A percentile compares a stretch with the other conserved stretches of the same genome.
Conservation (phyloP, 2,113 vertebrate species). For the Cyprinodon brontotheroides region DNA sequence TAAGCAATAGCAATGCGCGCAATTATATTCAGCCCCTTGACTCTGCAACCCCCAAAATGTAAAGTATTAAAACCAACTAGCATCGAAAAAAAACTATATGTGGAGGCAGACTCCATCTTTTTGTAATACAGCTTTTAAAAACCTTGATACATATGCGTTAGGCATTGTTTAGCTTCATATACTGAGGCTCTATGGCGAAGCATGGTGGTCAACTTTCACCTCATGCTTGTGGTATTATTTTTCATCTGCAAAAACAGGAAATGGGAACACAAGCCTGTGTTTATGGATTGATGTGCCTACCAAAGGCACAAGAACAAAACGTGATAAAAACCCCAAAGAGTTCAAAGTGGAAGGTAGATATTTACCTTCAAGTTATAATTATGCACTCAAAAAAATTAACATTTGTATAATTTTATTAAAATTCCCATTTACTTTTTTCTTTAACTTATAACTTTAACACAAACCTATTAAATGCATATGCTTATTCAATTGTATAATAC, state of each 20-base stretch:
- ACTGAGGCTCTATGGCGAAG: neutral
- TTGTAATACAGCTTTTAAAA: neutral
- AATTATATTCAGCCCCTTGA: neutral
- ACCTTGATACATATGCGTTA: no score
- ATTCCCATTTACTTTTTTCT: no score
- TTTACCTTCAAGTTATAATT: neutral
- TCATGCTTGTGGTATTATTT: neutral
- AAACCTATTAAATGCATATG: no score
- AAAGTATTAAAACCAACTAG: neutral
- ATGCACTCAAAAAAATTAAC: no score
- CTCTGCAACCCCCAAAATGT: neutral
- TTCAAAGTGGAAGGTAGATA: neutral
- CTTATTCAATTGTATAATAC: no score
- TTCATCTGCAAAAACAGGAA: neutral
- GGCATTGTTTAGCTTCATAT: neutral
- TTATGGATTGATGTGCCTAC: neutral
- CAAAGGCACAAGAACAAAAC: neutral
- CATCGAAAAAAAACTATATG: neutral
- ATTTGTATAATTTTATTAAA: no score
- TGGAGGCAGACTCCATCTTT: neutral
- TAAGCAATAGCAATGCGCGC: no score
- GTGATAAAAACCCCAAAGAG: neutral
- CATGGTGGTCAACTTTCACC: neutral
- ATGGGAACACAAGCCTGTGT: no score
- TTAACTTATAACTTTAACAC: no score